Percentiles rank a stretch among this genome's conserved stretches.
Conservation (phyloP, 2,797 vertebrate species). For the Gallinago stenura region DNA sequence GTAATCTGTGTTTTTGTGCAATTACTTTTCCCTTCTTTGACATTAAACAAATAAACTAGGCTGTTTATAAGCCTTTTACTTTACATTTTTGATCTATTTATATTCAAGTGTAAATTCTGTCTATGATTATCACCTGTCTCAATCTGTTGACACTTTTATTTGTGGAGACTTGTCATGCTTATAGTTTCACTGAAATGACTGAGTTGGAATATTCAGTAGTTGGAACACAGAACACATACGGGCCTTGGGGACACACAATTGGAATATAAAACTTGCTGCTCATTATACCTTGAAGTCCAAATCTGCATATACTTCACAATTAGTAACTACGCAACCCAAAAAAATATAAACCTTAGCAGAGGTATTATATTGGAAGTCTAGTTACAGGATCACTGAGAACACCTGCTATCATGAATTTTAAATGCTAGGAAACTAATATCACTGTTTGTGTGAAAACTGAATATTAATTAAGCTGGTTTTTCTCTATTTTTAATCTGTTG, state of each 20-base stretch:
- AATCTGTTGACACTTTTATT: neutral
- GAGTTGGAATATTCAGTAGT: neutral
- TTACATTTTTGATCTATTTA: neutral
- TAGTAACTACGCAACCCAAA: neutral
- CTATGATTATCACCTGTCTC: neutral
- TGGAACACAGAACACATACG: neutral
- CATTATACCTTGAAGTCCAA: neutral
- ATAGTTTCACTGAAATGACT: neutral
- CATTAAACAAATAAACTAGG: neutral
- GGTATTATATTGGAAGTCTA: neutral
- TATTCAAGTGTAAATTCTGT: neutral
- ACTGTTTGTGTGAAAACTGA: neutral
- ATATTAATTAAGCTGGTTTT: neutral
- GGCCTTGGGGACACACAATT: neutral
- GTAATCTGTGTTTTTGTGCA: neutral
- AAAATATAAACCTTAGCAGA: neutral
- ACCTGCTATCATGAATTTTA: neutral
- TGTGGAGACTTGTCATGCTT: neutral
- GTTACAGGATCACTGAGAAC: neutral
- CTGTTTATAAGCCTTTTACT: neutral
- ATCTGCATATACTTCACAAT: neutral
- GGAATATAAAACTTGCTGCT: neutral
- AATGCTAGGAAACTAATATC: neutral
- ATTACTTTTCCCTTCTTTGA: neutral
- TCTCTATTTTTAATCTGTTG: neutral